These are phyloP conservation scores for Lycocerus yunnanus DNA, from an alignment of 2,888 invertebrate genomes.

Conservation along the genomic window DNA sequence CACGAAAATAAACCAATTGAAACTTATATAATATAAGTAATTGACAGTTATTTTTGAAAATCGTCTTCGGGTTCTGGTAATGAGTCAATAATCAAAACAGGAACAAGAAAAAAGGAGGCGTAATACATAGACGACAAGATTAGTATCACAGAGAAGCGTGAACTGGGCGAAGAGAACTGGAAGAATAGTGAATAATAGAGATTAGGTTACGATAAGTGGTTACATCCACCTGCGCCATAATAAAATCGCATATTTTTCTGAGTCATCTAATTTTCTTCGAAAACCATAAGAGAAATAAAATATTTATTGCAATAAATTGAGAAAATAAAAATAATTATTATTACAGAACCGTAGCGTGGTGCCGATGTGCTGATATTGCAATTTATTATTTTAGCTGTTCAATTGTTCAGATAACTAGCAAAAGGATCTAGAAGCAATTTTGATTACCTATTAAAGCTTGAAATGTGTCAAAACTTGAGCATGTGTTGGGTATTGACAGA, in stretches of 20 bases:
- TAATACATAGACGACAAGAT: not conserved
- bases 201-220: not conserved
- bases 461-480: not conserved
- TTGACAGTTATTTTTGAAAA: too few relatives aligned
- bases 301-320: not conserved
- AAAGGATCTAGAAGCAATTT: not conserved
- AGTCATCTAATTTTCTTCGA: not conserved
- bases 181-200: not conserved
- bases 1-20: not conserved
- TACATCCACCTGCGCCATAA: not conserved
- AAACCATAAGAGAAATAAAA: not conserved
- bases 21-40: not conserved
- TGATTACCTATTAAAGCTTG: not conserved
- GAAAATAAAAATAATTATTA: not conserved
- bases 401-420: not conserved
- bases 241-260: not conserved
- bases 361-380: not conserved
- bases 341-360: too few relatives aligned
- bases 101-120: not conserved
- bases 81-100: not conserved
- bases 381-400: not conserved
- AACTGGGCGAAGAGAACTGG: not conserved
- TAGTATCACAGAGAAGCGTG: not conserved
- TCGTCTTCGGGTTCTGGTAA: not conserved
- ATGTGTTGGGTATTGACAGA: not conserved